Percentiles rank a stretch among this genome's conserved stretches.
These are phyloP conservation scores for Gallinago solitaria DNA, from an alignment of 2,797 vertebrate species.

Conservation along the genomic window DNA sequence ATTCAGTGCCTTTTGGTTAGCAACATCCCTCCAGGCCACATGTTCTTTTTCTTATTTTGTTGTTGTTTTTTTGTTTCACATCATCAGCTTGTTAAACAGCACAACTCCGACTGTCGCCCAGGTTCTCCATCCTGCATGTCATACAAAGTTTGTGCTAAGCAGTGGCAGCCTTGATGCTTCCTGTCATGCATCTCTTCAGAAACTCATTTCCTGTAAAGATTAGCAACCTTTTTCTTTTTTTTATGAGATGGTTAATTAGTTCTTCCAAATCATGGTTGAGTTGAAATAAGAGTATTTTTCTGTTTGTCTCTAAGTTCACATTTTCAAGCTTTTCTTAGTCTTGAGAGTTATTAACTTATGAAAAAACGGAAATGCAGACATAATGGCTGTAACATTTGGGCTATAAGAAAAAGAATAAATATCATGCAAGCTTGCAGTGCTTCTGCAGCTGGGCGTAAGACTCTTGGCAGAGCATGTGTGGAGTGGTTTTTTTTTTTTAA, in stretches of 20 bases:
- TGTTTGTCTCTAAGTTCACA: neutral
- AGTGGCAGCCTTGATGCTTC: neutral
- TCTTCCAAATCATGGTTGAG: neutral
- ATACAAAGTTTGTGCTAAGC: neutral
- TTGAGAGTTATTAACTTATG: neutral
- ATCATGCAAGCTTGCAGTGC: neutral
- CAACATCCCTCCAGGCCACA: neutral
- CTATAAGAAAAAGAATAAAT: neutral
- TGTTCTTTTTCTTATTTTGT: neutral
- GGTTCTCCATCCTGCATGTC: neutral
- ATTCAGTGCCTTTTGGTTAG: neutral
- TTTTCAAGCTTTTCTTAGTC: neutral
- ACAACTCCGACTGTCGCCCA: neutral
- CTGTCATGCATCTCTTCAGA: conserved; percentile 12
- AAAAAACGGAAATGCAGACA: neutral
- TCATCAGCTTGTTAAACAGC: neutral
- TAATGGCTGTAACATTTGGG: neutral
- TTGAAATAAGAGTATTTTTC: neutral
- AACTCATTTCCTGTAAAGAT: conserved; percentile 26
- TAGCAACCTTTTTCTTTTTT: neutral
- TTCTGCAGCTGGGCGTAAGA: neutral
- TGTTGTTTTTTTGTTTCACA: neutral
- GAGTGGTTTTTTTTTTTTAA: conserved; percentile 17
- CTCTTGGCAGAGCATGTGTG: neutral
- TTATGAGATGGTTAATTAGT: neutral